Base-by-base conservation (phyloP, 2,113 vertebrate species). In the Pimephales promelas region DNA sequence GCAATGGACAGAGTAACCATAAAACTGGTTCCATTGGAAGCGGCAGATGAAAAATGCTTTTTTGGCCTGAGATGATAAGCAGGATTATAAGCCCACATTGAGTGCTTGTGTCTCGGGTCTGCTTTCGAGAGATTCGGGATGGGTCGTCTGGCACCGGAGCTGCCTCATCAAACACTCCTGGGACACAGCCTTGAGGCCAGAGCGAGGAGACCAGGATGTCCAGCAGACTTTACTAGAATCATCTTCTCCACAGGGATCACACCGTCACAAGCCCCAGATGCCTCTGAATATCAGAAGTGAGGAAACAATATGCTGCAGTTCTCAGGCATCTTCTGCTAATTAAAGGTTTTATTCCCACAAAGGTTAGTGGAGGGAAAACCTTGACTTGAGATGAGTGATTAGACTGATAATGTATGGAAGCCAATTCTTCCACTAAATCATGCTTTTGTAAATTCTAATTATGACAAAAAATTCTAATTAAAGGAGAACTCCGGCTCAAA, bases 121-220 rank as follows among this genome's bases (percentile, higher is more conserved):
- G 34, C 31, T 54, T 57, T 20, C 22, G 76, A 52, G 84, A 84
- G 86, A 77, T 83, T 84, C 82, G 70, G 80, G 81, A 73, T 64
- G 76, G 87, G 86, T 86, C 87, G 81, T 73, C 34, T 57, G 83
- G 81, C 82, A 66, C 88, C 79, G 54, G 82, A 90, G 86, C 87
- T 85, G 79, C 81, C 84, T 89, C 91, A 87, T 88, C 87, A 82
- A 87, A 89, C 70, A 72, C 87, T 87, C 84, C 84, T 47, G 82
- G 88, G 87, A 90, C 83, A 88, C 75, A 86, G 81, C 14, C 49
- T 57, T 81, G 87, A 87, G 85, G 87, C 59, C 66, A 52, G 13
- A 57, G 72, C 4, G 52, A 86, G 81, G 43, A 82, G 64, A 84
- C 52, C 88, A 89, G 84, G 88, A 84, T 85, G 74, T 59, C 83